Conservation (phyloP, 37 sponge, comb jelly and placozoan species). For the Tethya wilhelma region DNA sequence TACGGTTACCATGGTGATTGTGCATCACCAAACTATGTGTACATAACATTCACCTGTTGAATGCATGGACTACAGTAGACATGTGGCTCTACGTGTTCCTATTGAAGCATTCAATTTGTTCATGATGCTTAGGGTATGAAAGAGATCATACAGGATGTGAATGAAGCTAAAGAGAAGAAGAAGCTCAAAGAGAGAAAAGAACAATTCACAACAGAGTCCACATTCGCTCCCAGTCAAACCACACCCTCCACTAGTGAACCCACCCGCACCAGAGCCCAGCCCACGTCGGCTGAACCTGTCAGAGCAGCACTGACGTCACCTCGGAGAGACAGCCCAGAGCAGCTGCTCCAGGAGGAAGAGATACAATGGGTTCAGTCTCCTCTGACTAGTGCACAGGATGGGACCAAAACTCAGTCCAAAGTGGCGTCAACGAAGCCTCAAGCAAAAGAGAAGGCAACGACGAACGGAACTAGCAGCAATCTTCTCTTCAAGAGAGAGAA, state of each 20-base stretch:
- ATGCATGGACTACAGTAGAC: background rate
- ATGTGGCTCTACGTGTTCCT: background rate
- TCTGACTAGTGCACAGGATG: no score
- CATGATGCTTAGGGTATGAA: conserved; percentile 21
- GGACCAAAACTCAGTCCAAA: no score
- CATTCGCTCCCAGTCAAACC: background rate
- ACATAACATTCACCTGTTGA: no score
- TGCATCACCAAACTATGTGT: no score
- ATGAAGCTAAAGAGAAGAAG: conserved; percentile 14
- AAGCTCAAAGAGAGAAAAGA: no score
- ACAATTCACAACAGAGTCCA: conserved; percentile 14
- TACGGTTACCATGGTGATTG: no score
- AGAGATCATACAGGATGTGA: background rate
- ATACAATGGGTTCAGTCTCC: no score
- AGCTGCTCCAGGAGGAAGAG: background rate
- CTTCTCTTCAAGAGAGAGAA: background rate
- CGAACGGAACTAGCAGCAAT: background rate
- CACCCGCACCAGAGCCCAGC: no score
- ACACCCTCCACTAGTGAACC: background rate
- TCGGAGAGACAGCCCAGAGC: no score
- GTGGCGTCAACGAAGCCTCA: no score
- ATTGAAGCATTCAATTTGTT: background rate
- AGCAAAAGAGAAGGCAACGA: background rate
- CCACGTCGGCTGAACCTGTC: no score
- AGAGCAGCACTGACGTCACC: no score